Conservation (phyloP, 2,113 vertebrate species). For the Motacilla alba region DNA sequence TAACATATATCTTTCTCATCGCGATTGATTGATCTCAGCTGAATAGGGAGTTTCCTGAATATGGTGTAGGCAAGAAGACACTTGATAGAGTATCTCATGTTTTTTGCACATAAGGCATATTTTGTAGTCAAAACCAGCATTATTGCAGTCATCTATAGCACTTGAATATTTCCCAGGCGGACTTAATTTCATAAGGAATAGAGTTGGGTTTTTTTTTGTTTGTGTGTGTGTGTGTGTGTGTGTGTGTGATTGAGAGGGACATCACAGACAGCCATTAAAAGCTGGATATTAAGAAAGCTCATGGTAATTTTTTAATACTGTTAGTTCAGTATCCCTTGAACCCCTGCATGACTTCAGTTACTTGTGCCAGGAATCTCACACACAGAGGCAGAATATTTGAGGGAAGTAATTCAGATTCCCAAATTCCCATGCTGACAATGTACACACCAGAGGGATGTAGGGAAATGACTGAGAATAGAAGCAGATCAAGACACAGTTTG, state of each 20-base stretch:
- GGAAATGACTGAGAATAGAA: background rate
- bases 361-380: background rate
- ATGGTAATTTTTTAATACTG: background rate
- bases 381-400: background rate
- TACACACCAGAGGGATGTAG: rapidly evolving
- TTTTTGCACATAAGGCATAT: background rate
- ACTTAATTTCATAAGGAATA: background rate
- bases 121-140: background rate
- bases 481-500: background rate
- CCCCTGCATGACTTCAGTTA: background rate
- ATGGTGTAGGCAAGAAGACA: background rate
- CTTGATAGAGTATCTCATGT: background rate
- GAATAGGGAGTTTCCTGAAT: background rate
- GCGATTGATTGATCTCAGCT: background rate
- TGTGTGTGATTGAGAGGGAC: background rate
- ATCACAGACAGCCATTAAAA: background rate
- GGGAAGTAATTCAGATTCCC: background rate
- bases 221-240: too few relatives aligned
- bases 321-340: background rate
- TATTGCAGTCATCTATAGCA: background rate
- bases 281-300: background rate
- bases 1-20: background rate
- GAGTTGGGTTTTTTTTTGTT: too few relatives aligned
- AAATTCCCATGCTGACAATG: background rate
- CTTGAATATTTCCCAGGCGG: background rate